phyloP scores from a whole-genome alignment of 2,797 vertebrate genomes.

The Sebastes taczanowskii region DNA sequence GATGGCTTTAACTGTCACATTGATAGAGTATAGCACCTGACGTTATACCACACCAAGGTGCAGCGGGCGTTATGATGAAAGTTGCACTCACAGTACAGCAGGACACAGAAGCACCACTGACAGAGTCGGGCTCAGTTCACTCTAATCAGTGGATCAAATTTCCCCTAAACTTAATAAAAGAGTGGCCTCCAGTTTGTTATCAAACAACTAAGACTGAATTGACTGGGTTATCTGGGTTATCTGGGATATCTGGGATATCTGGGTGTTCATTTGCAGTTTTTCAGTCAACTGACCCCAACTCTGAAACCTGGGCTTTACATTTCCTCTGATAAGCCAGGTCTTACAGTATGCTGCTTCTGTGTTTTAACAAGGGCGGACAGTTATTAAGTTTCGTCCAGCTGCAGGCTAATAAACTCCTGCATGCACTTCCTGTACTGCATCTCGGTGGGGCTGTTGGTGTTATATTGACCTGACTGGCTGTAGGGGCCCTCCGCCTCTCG shows the following conservation, averaged over 20 bases:
- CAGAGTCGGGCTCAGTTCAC: constrained; percentile 41
- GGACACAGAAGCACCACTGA: constrained; percentile 10
- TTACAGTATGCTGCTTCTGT: constrained; percentile 35
- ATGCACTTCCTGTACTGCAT: constrained; percentile 98
- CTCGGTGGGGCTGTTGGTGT: constrained; percentile 93
- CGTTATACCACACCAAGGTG: not conserved
- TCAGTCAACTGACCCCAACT: constrained; percentile 27
- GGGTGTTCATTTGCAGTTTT: not conserved
- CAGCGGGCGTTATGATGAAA: constrained; percentile 15
- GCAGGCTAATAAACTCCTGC: constrained; percentile 96
- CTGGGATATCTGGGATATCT: not conserved
- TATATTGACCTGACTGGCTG: constrained; percentile 98
- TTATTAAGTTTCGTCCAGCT: constrained; percentile 87
- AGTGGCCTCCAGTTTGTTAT: not conserved
- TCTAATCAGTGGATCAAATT: not conserved
- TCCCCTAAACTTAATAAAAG: not conserved
- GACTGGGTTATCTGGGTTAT: not conserved
- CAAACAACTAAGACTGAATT: not conserved
- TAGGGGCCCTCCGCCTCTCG: constrained; percentile 96
- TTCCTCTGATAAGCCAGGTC: not conserved
- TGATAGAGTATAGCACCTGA: constrained; percentile 32
- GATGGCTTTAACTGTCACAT: constrained; percentile 57
- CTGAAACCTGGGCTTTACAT: constrained; percentile 8
- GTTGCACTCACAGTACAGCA: constrained; percentile 1
- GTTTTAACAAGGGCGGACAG: not conserved